Conservation (phyloP, 2,797 vertebrate genomes). For the Melanotaenia maccullochi region DNA sequence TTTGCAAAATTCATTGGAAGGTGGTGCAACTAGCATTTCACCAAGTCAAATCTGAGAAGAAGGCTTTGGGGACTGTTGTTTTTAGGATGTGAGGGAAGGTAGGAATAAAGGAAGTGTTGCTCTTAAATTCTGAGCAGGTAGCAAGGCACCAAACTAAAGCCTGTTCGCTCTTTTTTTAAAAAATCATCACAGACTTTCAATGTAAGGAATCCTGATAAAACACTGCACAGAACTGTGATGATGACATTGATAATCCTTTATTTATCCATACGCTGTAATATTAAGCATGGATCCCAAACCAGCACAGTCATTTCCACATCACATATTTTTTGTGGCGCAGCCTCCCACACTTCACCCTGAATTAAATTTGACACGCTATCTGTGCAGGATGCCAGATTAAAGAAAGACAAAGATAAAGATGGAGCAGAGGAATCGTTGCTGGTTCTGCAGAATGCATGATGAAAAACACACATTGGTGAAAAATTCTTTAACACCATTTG, state of each 20-base stretch:
- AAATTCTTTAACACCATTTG: neutral
- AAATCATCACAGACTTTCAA: conserved; percentile 2
- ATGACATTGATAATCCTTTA: conserved; percentile 11
- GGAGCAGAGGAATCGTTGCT: neutral
- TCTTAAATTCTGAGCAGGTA: neutral
- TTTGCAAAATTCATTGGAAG: neutral
- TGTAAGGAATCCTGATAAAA: conserved; percentile 7
- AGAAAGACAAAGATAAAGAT: conserved; percentile 7
- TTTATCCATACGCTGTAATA: conserved; percentile 32
- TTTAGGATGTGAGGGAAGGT: neutral
- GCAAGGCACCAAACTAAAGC: neutral
- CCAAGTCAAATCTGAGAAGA: conserved; percentile 7
- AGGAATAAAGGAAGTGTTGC: conserved; percentile 3
- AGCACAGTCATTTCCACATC: conserved; percentile 9
- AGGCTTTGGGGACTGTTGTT: conserved; percentile 13
- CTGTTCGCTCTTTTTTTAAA: neutral
- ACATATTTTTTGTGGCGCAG: conserved; percentile 36
- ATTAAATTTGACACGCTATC: conserved; percentile 38
- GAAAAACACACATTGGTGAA: neutral
- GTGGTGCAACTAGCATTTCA: conserved; percentile 34
- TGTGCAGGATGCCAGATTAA: conserved; percentile 17
- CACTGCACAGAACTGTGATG: neutral
- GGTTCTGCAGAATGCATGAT: neutral
- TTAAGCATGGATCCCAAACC: conserved; percentile 19
- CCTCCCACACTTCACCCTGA: conserved; percentile 54